phyloP scores from a whole-genome alignment of 2,797 vertebrate species.

The Lateolabrax maculatus region DNA sequence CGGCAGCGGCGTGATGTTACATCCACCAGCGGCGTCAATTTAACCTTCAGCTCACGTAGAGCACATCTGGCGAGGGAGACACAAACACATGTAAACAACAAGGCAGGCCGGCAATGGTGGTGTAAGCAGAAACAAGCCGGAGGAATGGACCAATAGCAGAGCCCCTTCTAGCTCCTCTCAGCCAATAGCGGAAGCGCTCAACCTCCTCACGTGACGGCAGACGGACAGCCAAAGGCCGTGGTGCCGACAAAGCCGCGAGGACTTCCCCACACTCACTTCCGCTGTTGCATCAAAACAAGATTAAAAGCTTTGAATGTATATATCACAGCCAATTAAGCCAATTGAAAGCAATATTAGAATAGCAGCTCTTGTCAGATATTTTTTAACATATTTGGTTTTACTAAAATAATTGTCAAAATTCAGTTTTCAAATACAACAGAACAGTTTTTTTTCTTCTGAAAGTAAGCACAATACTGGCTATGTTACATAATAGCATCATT shows the following conservation, averaged over 20 bases:
- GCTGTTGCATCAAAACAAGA: background rate
- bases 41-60: background rate
- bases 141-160: conserved; percentile 39
- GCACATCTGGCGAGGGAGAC: background rate
- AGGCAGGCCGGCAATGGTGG: conserved; percentile 22
- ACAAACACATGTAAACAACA: conserved; percentile 9
- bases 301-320: no score
- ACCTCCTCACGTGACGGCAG: conserved; percentile 55
- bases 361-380: background rate
- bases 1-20: background rate
- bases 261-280: background rate
- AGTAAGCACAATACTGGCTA: no score
- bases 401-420: background rate
- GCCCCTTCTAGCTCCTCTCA: accelerated
- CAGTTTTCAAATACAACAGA: background rate
- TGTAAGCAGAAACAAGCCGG: background rate
- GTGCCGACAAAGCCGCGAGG: background rate
- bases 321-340: background rate
- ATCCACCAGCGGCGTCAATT: background rate
- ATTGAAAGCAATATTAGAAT: background rate
- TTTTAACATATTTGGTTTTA: background rate
- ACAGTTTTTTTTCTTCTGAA: background rate
- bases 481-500: background rate
- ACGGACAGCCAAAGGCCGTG: conserved; percentile 9
- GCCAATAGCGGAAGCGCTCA: conserved; percentile 42